A percentile compares a stretch with the other conserved stretches of the same genome.
These are phyloP conservation scores for Caracal caracal DNA, from an alignment of 2,113 vertebrate species.

Conservation along the genomic window DNA sequence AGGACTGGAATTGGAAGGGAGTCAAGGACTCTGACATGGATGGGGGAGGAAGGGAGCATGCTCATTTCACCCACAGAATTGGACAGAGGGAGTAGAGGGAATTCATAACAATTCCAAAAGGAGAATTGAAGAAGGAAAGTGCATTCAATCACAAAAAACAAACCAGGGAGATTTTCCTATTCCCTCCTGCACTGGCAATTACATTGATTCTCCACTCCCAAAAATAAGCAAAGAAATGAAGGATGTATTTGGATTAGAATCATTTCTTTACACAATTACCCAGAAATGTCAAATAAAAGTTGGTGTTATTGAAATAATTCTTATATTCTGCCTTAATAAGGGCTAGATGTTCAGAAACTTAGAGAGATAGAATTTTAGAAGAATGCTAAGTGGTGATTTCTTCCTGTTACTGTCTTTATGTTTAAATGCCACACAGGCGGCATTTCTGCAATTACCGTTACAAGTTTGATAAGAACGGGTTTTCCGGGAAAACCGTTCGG, in stretches of 20 bases:
- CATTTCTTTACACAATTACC: neutral
- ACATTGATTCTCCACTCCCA: neutral
- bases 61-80: neutral
- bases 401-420: slow-evolving; percentile 36
- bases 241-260: neutral
- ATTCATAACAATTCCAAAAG: neutral
- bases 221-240: neutral
- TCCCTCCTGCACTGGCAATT: neutral
- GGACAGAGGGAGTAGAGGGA: neutral
- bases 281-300: neutral
- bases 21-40: slow-evolving; percentile 50
- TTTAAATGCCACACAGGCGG: slow-evolving; percentile 54
- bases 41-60: neutral
- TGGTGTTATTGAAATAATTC: neutral
- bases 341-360: slow-evolving; percentile 29
- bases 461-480: neutral
- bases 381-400: neutral
- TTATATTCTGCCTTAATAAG: neutral
- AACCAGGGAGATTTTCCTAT: neutral
- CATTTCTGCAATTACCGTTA: slow-evolving; percentile 7
- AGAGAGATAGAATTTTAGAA: slow-evolving; percentile 23
- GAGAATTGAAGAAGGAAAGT: neutral
- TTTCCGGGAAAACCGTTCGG: slow-evolving; percentile 60
- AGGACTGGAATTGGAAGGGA: slow-evolving; percentile 37
- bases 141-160: neutral